A percentile compares a stretch with the other conserved stretches of the same genome.
phyloP scores from a whole-genome alignment of 2,888 invertebrate species.

The Hecatera dysodea region DNA sequence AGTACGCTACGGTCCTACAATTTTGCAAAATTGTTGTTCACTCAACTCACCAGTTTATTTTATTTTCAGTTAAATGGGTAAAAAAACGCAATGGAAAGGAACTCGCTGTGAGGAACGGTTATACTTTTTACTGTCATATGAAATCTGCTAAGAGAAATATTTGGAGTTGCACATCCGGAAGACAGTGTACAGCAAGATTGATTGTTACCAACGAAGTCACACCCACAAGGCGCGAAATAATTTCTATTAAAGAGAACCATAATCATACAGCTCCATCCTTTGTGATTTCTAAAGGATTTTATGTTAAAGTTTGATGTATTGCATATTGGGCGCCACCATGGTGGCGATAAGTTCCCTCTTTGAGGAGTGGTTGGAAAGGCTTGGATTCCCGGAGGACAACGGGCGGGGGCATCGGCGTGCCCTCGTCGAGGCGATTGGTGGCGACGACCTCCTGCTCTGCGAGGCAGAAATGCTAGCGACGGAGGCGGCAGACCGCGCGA shows the following conservation, averaged over 20 bases:
- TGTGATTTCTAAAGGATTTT: constrained; percentile 60
- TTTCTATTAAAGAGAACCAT: constrained; percentile 79
- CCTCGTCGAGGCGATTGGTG: no score
- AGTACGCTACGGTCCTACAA: no score
- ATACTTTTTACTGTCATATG: constrained; percentile 66
- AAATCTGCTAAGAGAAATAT: constrained; percentile 42
- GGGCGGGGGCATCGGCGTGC: no score
- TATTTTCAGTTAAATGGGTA: constrained; percentile 55
- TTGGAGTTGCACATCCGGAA: constrained; percentile 71
- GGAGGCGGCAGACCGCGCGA: no score
- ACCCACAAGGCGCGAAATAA: constrained; percentile 19
- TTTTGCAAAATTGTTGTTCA: no score
- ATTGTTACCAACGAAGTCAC: constrained; percentile 24
- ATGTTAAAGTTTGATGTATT: constrained; percentile 39
- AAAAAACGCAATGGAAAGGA: constrained; percentile 63
- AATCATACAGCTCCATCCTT: constrained; percentile 77
- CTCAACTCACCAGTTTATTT: no score
- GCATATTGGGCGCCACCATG: background rate
- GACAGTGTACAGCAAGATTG: constrained; percentile 61
- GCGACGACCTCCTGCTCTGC: no score
- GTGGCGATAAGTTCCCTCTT: no score
- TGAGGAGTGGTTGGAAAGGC: no score
- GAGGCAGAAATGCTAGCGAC: no score
- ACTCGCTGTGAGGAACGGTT: constrained; percentile 65
- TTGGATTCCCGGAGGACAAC: no score